Evolutionary conservation across 1,140 invertebrate genomes (phyloP).

Genomic region (Drosophila pandora): DNA sequence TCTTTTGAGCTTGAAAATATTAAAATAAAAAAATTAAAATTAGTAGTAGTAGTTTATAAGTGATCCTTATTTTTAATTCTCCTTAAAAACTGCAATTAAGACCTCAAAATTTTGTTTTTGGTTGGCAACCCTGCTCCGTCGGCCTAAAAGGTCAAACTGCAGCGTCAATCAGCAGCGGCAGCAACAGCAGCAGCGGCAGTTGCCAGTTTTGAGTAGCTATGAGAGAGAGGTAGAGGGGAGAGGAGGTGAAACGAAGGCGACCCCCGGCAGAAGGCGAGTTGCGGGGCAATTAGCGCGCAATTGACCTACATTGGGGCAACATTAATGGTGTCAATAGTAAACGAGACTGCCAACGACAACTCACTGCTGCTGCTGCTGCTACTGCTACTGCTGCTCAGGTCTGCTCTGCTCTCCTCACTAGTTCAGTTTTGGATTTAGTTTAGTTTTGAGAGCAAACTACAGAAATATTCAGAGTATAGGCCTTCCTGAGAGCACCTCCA

Average conservation of each 20-base stretch:
- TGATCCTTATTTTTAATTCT: too few relatives aligned
- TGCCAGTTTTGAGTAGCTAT: too few relatives aligned
- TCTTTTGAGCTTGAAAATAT: too few relatives aligned
- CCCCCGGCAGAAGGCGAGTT: slow-evolving; percentile 60
- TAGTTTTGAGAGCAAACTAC: slow-evolving; percentile 26
- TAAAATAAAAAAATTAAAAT: too few relatives aligned
- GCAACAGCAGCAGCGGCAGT: not conserved
- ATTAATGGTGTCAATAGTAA: slow-evolving; percentile 83
- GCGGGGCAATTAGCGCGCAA: slow-evolving; percentile 82
- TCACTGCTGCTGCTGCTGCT: slow-evolving; percentile 20
- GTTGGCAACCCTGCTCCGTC: slow-evolving; percentile 1
- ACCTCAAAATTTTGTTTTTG: too few relatives aligned
- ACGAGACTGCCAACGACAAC: slow-evolving; percentile 71
- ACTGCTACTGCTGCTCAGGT: slow-evolving; percentile 6
- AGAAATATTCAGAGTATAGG: slow-evolving; percentile 32
- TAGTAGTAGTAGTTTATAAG: too few relatives aligned
- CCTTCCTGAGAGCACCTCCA: slow-evolving; percentile 8
- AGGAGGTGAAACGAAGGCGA: slow-evolving; percentile 23
- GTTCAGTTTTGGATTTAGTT: slow-evolving; percentile 25
- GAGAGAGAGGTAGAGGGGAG: not conserved
- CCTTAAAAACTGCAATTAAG: too few relatives aligned
- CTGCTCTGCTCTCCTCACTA: slow-evolving; percentile 4
- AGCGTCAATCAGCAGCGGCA: slow-evolving; percentile 62
- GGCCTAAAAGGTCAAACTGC: slow-evolving; percentile 67
- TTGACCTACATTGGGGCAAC: slow-evolving; percentile 82